phyloP scores from a whole-genome alignment of 2,888 invertebrate species.

The Phaonia tiefii region DNA sequence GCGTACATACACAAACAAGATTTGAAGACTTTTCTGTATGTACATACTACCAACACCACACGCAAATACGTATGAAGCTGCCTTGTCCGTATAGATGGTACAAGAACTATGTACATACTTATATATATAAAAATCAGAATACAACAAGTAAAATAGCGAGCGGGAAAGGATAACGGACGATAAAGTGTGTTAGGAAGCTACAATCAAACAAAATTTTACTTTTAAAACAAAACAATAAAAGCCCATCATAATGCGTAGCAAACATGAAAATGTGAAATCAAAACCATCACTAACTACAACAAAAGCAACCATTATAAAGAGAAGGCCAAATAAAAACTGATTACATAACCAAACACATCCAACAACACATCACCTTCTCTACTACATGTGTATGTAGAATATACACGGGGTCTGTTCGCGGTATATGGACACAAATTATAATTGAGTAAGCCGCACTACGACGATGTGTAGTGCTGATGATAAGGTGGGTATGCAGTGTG shows the following conservation, averaged over 20 bases:
- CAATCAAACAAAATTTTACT: conserved; percentile 18
- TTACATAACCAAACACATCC: conserved; percentile 57
- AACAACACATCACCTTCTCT: conserved; percentile 29
- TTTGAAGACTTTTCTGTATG: no score
- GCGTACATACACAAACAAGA: no score
- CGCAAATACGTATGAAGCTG: conserved; percentile 20
- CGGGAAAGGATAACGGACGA: no score
- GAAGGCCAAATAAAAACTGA: conserved; percentile 47
- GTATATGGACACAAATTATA: background rate
- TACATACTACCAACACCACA: conserved; percentile 9
- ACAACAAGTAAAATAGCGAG: background rate
- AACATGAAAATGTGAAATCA: background rate
- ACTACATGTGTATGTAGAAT: background rate
- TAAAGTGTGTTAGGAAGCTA: no score
- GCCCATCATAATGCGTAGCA: background rate
- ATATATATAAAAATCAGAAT: background rate
- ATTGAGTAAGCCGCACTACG: conserved; percentile 22
- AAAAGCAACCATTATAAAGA: conserved; percentile 35
- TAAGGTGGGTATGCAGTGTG: background rate
- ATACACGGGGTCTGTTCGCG: background rate
- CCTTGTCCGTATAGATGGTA: background rate
- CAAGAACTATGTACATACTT: conserved; percentile 1
- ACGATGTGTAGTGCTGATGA: background rate
- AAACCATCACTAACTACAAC: conserved; percentile 31
- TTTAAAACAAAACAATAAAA: conserved; percentile 43